Percentiles rank a stretch among this genome's conserved stretches.
These are phyloP conservation scores for Masnerella sp. DNA, from an alignment of 2,888 invertebrate genomes.

Conservation along the genomic window DNA sequence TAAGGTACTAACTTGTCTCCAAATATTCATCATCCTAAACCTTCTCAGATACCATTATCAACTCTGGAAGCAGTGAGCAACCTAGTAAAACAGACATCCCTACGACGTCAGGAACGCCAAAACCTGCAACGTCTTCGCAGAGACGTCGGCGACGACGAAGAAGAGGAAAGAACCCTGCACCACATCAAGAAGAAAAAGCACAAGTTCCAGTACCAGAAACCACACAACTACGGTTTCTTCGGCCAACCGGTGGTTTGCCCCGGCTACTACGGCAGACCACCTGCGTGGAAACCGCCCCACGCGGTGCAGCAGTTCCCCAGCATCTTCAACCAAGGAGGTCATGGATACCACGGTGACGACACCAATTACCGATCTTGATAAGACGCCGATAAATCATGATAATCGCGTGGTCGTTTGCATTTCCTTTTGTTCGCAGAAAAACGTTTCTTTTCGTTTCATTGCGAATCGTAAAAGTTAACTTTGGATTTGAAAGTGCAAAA, in stretches of 20 bases:
- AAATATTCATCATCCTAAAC: too few relatives aligned
- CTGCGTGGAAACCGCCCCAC: slow-evolving; percentile 40
- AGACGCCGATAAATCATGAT: too few relatives aligned
- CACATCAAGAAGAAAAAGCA: slow-evolving; percentile 59
- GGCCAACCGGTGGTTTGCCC: slow-evolving; percentile 30
- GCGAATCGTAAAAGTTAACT: slow-evolving; percentile 13
- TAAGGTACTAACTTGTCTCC: too few relatives aligned
- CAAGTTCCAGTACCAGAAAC: slow-evolving; percentile 60
- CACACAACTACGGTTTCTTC: slow-evolving; percentile 44
- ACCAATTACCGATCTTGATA: too few relatives aligned
- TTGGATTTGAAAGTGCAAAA: slow-evolving; percentile 20
- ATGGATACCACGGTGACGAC: slow-evolving; percentile 54
- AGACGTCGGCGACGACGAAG: slow-evolving; percentile 19
- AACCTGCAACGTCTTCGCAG: slow-evolving; percentile 39
- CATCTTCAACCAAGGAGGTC: slow-evolving; percentile 47
- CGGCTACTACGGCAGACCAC: slow-evolving; percentile 25
- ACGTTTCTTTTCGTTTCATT: slow-evolving; percentile 3
- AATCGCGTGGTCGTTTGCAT: too few relatives aligned
- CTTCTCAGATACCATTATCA: slow-evolving; percentile 70
- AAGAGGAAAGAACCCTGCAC: slow-evolving; percentile 47
- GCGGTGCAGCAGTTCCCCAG: slow-evolving; percentile 32
- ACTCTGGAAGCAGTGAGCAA: slow-evolving; percentile 71
- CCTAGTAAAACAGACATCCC: slow-evolving; percentile 66
- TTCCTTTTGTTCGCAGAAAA: not conserved
- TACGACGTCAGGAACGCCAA: slow-evolving; percentile 53